Evolutionary conservation across 1,140 invertebrate species (phyloP), one percentile per base, ranked within the genome.

Genomic region (Xylocopa sonorina): DNA sequence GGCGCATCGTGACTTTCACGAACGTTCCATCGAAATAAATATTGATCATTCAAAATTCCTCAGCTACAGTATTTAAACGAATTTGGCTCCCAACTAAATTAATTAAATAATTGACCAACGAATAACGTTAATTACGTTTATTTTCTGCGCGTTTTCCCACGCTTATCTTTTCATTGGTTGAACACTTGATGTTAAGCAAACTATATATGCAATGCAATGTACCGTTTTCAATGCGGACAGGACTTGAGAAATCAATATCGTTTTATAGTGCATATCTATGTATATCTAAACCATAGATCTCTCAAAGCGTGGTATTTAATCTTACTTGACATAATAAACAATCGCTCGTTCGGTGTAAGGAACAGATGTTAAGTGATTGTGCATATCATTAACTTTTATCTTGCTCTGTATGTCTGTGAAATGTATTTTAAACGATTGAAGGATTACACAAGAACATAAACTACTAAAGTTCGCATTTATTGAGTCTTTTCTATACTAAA

Each of bases 281-380:
- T 80, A 55, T 57, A 83, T 50, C 62, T 34, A 79, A 50, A 71
- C 68, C 67, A 76, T 67, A 80, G 72, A 60, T 84, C n/a, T n/a
- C n/a, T n/a, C 53, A 67, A 27, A 53, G 53, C 51, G 53, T 72
- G 77, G 81, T 72, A 84, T 83, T 84, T 83, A 84, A 80, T 83
- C 71, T 83, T 68, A 55, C 48, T 55, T 62, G 66, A 71, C 78
- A 81, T n/a, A 77, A 80, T 80, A 84, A 83, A 83, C 83, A 83
- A 83, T 32, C 27, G 14, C 76, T 69, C 24, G 12, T 41, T 46
- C 32, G 50, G 34, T 34, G 43, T 24, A n/a, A 55, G 10, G 48
- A 60, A 55, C n/a, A 67, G 55, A 63, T 57, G 66, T 80, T 41
- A 18, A 18, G 21, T 50, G 34, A 32, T 66, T 46, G 21, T 63